Conservation (phyloP, 2,113 vertebrate species). For the Petrocephalus microphthalmus region DNA sequence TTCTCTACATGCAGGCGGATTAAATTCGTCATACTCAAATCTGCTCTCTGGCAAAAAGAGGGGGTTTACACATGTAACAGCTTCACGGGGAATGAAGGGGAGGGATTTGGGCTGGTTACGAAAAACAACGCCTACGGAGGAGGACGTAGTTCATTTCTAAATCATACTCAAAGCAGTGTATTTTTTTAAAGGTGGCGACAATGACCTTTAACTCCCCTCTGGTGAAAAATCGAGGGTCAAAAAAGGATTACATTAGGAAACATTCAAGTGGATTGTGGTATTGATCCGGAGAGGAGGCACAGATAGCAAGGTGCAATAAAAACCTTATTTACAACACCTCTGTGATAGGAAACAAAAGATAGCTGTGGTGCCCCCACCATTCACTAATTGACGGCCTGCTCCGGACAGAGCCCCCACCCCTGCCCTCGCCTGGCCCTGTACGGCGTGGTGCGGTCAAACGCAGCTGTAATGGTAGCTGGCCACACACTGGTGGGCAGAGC, state of each 20-base stretch:
- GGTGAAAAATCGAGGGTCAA: conserved; percentile 54
- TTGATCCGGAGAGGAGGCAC: conserved; percentile 59
- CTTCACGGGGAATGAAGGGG: conserved; percentile 25
- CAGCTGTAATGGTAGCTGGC: conserved; percentile 19
- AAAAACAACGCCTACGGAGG: conserved; percentile 22
- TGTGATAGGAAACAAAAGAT: conserved; percentile 52
- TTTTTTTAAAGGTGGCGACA: conserved; percentile 41
- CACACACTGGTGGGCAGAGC: conserved; percentile 2
- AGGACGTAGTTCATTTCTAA: conserved; percentile 13
- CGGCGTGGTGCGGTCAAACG: conserved; percentile 42
- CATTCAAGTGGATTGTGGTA: conserved; percentile 56
- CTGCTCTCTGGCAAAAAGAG: conserved; percentile 42
- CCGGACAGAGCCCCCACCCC: conserved; percentile 32
- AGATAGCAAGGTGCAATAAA: conserved; percentile 60
- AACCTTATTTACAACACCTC: conserved; percentile 67
- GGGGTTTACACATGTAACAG: conserved; percentile 22
- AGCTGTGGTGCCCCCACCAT: conserved; percentile 49
- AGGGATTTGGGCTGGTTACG: conserved; percentile 35
- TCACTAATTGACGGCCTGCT: conserved; percentile 62
- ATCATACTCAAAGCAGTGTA: conserved; percentile 45
- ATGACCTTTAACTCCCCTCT: conserved; percentile 46
- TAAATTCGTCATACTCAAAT: conserved; percentile 32
- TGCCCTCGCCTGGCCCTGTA: conserved; percentile 11
- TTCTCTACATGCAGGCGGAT: conserved; percentile 25
- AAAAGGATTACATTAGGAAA: conserved; percentile 61